These are phyloP conservation scores for Hipposideros armiger DNA, from an alignment of 2,113 vertebrate genomes.

Conservation along the genomic window DNA sequence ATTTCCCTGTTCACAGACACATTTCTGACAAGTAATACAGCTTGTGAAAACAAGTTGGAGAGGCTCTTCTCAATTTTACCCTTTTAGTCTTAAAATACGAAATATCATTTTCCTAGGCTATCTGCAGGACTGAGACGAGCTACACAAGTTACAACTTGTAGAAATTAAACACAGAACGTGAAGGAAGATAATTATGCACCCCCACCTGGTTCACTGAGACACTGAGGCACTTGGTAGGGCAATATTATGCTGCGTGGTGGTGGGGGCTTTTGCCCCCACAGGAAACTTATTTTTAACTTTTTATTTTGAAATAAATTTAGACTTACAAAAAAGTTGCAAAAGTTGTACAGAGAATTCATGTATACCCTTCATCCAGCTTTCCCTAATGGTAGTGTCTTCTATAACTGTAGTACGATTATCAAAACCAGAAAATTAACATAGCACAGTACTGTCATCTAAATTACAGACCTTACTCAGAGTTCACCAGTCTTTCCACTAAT, in stretches of 20 bases:
- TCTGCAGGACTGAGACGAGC: constrained; percentile 79
- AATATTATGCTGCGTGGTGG: constrained; percentile 59
- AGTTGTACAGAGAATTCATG: neutral
- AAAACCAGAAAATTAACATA: constrained; percentile 50
- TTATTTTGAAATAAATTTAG: constrained; percentile 65
- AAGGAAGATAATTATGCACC: constrained; percentile 84
- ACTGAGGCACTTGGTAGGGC: constrained; percentile 60
- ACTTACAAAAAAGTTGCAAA: constrained; percentile 45
- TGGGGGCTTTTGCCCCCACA: too few relatives aligned
- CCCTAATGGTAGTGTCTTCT: neutral
- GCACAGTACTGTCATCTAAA: constrained; percentile 11
- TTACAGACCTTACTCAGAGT: neutral
- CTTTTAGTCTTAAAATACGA: constrained; percentile 79
- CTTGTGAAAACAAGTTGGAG: constrained; percentile 77
- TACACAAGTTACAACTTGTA: constrained; percentile 86
- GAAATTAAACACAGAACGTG: constrained; percentile 86
- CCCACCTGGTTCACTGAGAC: constrained; percentile 84
- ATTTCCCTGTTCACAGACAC: constrained; percentile 62
- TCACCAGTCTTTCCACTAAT: neutral
- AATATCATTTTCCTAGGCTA: constrained; percentile 84
- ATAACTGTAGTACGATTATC: neutral
- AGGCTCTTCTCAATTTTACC: constrained; percentile 76
- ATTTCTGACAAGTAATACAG: constrained; percentile 72
- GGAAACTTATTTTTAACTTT: constrained; percentile 43
- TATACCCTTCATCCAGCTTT: constrained; percentile 21